Evolutionary conservation across 2,113 vertebrate species (phyloP).

Genomic region (Ophthalmolycus amberensis): DNA sequence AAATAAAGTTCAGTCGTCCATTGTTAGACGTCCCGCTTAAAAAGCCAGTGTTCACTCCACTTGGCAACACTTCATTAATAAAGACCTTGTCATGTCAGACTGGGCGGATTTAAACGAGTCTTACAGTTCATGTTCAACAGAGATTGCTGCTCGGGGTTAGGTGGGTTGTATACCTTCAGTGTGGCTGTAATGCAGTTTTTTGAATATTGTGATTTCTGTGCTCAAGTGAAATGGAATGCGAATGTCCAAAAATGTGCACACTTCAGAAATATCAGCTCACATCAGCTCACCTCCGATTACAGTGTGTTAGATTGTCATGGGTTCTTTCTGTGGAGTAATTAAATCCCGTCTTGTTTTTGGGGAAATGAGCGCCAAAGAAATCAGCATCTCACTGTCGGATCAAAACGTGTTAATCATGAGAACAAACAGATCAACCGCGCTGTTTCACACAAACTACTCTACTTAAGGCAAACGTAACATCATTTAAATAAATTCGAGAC

Average conservation of each 20-base stretch:
- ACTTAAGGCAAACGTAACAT: constrained; percentile 38
- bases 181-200: constrained; percentile 29
- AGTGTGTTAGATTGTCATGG: constrained; percentile 49
- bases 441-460: constrained; percentile 6
- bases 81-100: constrained; percentile 52
- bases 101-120: constrained; percentile 15
- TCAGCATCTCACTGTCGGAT: not conserved
- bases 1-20: constrained; percentile 55
- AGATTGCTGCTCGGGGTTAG: constrained; percentile 4
- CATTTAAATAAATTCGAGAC: not conserved
- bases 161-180: not conserved
- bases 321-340: constrained; percentile 26
- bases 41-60: constrained; percentile 59
- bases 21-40: constrained; percentile 49
- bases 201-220: not conserved
- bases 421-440: not conserved
- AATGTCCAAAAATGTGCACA: constrained; percentile 19
- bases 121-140: constrained; percentile 13
- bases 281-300: constrained; percentile 35
- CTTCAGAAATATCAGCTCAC: constrained; percentile 15
- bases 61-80: constrained; percentile 53
- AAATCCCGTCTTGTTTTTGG: constrained; percentile 6
- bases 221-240: constrained; percentile 19
- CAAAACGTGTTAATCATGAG: not conserved
- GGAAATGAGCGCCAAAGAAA: constrained; percentile 5